A percentile compares a stretch with the other conserved stretches of the same genome.
Conservation (phyloP, 2,888 invertebrate species). For the Ennomos fuscantarius region DNA sequence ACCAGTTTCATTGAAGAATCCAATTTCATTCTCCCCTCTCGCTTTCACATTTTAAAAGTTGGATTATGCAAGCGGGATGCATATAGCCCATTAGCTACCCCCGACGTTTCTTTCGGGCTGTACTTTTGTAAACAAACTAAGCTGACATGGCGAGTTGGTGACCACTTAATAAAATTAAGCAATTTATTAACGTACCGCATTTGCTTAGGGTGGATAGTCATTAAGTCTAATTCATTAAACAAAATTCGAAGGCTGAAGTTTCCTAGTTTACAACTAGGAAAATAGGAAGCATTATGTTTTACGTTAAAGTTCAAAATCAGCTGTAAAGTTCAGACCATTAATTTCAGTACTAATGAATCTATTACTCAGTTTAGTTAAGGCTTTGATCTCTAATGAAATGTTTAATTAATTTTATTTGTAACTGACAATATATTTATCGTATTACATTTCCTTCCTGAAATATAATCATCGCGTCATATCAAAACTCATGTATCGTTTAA, state of each 20-base stretch:
- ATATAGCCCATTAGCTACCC: conserved; percentile 27
- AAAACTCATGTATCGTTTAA: conserved; percentile 34
- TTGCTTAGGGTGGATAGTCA: conserved; percentile 61
- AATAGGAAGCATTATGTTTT: conserved; percentile 11
- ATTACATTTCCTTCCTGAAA: conserved; percentile 29
- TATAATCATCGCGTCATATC: conserved; percentile 30
- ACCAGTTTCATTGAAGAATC: conserved; percentile 39
- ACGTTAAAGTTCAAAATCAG: conserved; percentile 6
- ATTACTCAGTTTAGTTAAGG: conserved; percentile 8
- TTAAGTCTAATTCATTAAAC: conserved; percentile 42
- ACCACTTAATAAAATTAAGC: conserved; percentile 81
- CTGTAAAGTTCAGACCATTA: conserved; percentile 14
- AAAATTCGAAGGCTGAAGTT: conserved; percentile 38
- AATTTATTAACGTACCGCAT: conserved; percentile 76
- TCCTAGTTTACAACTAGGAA: no score
- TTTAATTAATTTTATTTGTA: conserved; percentile 19
- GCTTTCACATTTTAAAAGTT: conserved; percentile 16
- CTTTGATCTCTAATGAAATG: conserved; percentile 28
- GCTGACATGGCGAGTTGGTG: conserved; percentile 50
- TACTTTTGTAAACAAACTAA: conserved; percentile 57
- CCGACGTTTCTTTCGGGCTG: conserved; percentile 31
- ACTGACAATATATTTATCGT: conserved; percentile 28
- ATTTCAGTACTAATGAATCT: conserved; percentile 9
- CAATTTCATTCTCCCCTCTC: conserved; percentile 31
- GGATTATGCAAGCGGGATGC: conserved; percentile 32